Base-by-base conservation (phyloP, 2,888 invertebrate genomes). In the Xestia sexstrigata region DNA sequence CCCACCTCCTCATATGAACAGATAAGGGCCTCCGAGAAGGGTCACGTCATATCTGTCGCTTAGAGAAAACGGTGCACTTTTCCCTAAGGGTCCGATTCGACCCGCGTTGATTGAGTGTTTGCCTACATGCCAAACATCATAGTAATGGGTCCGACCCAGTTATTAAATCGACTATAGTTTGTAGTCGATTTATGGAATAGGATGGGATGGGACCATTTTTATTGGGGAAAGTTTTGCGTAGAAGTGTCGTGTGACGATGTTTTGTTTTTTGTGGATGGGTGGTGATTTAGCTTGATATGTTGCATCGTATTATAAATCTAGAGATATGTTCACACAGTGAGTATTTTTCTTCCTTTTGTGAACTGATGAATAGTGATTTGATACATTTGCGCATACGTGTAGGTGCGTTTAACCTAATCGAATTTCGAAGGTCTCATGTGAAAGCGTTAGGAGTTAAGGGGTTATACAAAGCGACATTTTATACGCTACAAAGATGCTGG, bases 111-210 rank as follows among this genome's bases (percentile, higher is more conserved):
- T 85, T 81, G 81, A 81, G 83, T 72, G 66, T 79, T 83, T 60
- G 58, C 39, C 45, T 47, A 60, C 47, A 78, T 45, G 26, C 42
- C 83, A 62, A 81, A 81, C 70, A 71, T 55, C 71, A 74, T 74
- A 74, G 85, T 71, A 76, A 77, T 77, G 73, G 45, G 66, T 15
- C 39, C 55, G 82, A 85, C 83, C 82, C 23, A 74, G 69, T 69
- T 81, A 85, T 77, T 81, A 71, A 74, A 81, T 82, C 82, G 82
- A 81, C 30, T 71, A 77, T 60, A 71, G 55, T 77, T 77, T 74
- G 77, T 71, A 35, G 73, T 76, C 74, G 70, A 82, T 84, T 79
- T 71, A 65, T 47, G 39, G 15, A 80, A 74, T 20, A 35, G 62
- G 67, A 23, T 8, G 52, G 26, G 42, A 45, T 17, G 47, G 35